Percentiles rank a stretch among this genome's conserved stretches.
Evolutionary conservation across 2,113 vertebrate species (phyloP).

Genomic region (Calyptomena viridis): DNA sequence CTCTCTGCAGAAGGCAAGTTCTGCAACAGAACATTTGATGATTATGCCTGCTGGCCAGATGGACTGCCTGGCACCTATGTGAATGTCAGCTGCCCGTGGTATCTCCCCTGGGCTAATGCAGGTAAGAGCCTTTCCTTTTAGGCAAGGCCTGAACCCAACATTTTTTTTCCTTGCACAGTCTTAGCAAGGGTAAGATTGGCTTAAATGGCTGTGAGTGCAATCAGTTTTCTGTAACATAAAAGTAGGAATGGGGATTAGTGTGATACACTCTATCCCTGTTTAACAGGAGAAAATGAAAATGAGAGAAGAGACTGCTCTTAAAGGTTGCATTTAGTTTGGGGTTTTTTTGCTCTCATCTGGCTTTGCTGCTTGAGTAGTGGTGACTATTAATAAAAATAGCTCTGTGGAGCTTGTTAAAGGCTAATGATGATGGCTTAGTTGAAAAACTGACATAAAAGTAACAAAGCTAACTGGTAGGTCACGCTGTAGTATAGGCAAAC

Average conservation of each 20-base stretch:
- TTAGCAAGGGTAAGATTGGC: background rate
- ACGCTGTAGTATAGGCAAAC: background rate
- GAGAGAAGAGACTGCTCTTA: background rate
- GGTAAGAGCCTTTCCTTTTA: slow-evolving; percentile 73
- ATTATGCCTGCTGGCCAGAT: slow-evolving; percentile 92
- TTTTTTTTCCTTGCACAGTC: background rate
- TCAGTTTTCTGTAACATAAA: background rate
- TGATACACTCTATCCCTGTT: background rate
- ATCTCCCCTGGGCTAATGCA: slow-evolving; percentile 85
- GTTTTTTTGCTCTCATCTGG: background rate
- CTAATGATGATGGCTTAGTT: background rate
- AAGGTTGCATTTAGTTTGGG: background rate
- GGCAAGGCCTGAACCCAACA: no score
- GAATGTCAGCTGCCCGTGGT: slow-evolving; percentile 94
- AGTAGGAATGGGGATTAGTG: background rate
- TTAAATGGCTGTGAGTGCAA: background rate
- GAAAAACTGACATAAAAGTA: background rate
- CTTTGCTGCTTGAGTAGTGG: background rate
- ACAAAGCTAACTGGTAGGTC: background rate
- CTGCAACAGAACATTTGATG: slow-evolving; percentile 92
- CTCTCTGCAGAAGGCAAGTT: slow-evolving; percentile 79
- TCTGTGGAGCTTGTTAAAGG: background rate
- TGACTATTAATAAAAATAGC: background rate
- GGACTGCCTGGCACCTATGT: slow-evolving; percentile 81
- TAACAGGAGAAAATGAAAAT: background rate